Evolutionary conservation across 2,113 vertebrate genomes (phyloP).

Genomic region (Gorsachius goisagi): DNA sequence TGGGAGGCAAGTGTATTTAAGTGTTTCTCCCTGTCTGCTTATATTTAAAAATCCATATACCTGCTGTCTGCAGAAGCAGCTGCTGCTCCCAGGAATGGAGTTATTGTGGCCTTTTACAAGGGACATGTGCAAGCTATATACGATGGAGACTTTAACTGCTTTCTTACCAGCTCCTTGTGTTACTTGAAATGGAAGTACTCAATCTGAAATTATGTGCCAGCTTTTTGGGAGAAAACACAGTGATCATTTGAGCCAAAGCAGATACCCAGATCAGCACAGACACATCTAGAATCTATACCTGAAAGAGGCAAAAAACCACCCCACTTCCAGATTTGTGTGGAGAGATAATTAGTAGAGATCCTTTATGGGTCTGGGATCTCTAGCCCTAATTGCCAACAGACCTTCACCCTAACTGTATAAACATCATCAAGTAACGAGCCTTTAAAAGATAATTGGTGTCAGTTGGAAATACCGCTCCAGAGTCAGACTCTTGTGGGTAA

Average conservation of each 20-base stretch:
- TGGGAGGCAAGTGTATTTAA: background rate
- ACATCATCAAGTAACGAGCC: background rate
- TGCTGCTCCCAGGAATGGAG: background rate
- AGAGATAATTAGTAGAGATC: background rate
- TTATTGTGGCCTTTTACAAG: background rate
- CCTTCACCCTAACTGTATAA: background rate
- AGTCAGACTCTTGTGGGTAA: background rate
- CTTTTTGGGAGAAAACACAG: background rate
- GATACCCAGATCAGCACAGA: background rate
- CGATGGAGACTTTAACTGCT: background rate
- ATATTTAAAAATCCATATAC: background rate
- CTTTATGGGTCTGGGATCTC: background rate
- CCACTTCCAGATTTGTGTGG: background rate
- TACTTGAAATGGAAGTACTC: background rate
- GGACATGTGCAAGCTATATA: background rate
- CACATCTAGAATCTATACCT: background rate
- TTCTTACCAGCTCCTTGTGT: background rate
- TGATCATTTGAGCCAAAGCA: background rate
- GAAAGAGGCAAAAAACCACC: background rate
- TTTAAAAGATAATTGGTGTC: background rate
- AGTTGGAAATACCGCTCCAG: background rate
- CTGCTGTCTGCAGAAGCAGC: background rate
- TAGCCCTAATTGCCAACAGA: background rate
- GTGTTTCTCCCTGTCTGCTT: background rate
- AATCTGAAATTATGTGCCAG: background rate